These are phyloP conservation scores for Psylliodes chrysocephalus DNA, from an alignment of 2,888 invertebrate species.

Conservation along the genomic window DNA sequence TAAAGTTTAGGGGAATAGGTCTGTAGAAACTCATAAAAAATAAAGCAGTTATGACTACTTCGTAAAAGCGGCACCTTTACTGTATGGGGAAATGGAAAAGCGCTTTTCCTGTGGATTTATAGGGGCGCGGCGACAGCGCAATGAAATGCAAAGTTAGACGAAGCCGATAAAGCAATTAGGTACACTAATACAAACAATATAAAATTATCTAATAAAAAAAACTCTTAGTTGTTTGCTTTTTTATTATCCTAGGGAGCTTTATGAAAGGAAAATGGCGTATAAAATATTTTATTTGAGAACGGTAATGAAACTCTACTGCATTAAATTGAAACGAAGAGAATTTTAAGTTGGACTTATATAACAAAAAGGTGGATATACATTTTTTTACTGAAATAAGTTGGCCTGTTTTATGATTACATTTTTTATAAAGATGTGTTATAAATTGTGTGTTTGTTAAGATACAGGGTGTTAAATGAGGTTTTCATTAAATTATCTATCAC, in stretches of 20 bases:
- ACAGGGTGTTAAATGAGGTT: too few relatives aligned
- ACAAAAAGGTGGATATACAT: too few relatives aligned
- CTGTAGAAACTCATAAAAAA: neutral
- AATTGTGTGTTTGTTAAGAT: too few relatives aligned
- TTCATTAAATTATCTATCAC: too few relatives aligned
- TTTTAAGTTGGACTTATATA: too few relatives aligned
- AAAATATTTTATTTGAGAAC: neutral
- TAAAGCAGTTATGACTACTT: conserved; percentile 9
- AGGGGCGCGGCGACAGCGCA: neutral
- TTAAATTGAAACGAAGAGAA: too few relatives aligned
- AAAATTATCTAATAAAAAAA: conserved; percentile 4
- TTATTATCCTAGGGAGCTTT: conserved; percentile 1
- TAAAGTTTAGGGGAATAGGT: too few relatives aligned
- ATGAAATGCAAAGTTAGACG: neutral
- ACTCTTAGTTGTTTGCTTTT: conserved; percentile 6
- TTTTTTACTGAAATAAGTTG: too few relatives aligned
- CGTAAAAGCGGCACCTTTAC: conserved; percentile 9
- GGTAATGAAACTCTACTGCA: too few relatives aligned
- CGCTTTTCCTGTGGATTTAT: neutral
- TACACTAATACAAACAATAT: conserved; percentile 4
- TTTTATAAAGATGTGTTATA: too few relatives aligned
- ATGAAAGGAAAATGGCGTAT: neutral
- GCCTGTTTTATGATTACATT: too few relatives aligned
- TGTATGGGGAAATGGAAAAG: conserved; percentile 1
- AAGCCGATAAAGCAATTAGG: conserved; percentile 5